Conservation (phyloP, 2,113 vertebrate species). For the Nymphicus hollandicus region DNA sequence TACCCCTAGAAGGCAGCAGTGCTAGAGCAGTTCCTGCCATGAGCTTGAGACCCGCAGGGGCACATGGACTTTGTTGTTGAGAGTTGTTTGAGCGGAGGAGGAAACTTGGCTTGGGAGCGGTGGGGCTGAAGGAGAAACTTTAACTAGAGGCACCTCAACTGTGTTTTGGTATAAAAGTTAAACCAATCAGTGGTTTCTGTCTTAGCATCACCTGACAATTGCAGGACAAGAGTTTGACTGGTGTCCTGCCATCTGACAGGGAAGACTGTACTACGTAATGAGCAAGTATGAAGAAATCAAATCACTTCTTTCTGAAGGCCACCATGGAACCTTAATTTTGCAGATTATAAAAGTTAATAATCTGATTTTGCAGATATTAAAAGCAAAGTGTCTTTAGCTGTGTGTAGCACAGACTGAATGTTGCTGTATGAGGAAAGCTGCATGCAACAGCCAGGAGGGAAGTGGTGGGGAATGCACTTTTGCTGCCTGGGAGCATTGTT, state of each 20-base stretch:
- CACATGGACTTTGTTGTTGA: fast-evolving
- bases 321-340: neutral
- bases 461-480: fast-evolving
- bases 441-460: neutral
- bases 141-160: neutral
- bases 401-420: neutral
- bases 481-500: neutral
- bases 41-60: fast-evolving
- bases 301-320: neutral
- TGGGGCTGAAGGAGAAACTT: neutral
- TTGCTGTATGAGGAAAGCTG: neutral
- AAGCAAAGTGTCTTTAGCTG: neutral
- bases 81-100: neutral
- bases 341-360: neutral
- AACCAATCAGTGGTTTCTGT: neutral
- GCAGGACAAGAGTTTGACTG: neutral
- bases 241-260: neutral
- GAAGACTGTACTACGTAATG: fast-evolving
- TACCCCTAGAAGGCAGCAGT: neutral
- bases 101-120: neutral
- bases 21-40: fast-evolving
- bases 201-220: neutral
- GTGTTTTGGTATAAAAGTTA: neutral
- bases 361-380: neutral
- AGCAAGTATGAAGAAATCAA: neutral